Conservation (phyloP, 2,113 vertebrate species). For the Heterocephalus glaber region DNA sequence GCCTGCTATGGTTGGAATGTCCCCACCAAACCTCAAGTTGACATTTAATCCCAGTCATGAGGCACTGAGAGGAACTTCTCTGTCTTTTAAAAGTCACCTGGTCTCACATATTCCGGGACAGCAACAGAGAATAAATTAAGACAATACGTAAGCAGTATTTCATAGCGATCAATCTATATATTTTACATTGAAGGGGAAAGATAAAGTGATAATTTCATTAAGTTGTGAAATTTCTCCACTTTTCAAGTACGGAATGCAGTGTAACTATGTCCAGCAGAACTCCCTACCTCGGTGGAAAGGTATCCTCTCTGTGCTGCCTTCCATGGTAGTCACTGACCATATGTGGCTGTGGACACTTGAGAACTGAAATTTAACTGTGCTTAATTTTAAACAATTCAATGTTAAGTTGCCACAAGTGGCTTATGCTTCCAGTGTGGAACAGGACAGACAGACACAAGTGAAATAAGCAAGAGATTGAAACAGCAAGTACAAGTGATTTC, state of each 20-base stretch:
- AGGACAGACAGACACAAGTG: background rate
- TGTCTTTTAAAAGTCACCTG: background rate
- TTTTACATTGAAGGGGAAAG: background rate
- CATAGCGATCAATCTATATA: background rate
- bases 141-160: background rate
- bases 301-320: background rate
- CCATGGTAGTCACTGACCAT: too few relatives aligned
- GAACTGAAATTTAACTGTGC: background rate
- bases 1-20: too few relatives aligned
- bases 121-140: background rate
- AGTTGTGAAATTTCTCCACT: background rate
- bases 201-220: background rate
- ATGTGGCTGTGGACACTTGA: background rate
- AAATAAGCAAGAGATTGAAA: background rate
- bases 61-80: background rate
- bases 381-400: constrained; percentile 26
- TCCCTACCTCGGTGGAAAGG: background rate
- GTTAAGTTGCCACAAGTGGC: background rate
- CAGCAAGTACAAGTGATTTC: background rate
- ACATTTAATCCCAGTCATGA: background rate
- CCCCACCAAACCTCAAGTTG: background rate
- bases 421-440: background rate
- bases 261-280: background rate
- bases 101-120: background rate
- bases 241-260: background rate